Conservation (phyloP, 2,113 vertebrate genomes). For the Gyps fulvus region DNA sequence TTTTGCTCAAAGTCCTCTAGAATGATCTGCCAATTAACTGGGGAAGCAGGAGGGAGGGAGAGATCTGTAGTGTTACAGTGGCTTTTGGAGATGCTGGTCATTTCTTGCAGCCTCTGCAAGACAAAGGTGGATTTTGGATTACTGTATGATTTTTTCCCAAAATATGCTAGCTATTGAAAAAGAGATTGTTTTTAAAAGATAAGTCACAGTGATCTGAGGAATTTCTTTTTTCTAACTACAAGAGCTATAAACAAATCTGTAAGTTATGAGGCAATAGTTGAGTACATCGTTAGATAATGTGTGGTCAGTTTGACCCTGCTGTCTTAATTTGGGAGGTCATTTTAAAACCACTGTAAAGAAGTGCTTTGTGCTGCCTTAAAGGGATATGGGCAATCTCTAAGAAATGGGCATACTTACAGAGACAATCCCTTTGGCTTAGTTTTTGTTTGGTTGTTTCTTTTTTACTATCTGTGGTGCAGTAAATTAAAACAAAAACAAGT, state of each 20-base stretch:
- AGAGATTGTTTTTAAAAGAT: conserved; percentile 20
- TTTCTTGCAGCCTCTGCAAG: not conserved
- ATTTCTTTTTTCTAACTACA: conserved; percentile 44
- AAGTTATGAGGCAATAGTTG: conserved; percentile 52
- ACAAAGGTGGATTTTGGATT: not conserved
- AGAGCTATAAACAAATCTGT: conserved; percentile 52
- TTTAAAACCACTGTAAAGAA: conserved; percentile 23
- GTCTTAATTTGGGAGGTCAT: conserved; percentile 34
- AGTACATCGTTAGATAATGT: conserved; percentile 1
- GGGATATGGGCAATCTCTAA: conserved; percentile 5
- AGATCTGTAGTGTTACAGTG: not conserved
- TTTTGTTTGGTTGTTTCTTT: conserved; percentile 38
- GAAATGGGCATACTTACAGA: not conserved
- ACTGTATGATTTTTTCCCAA: not conserved
- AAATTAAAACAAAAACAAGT: conserved; percentile 54
- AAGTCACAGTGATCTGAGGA: conserved; percentile 7
- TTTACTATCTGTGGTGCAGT: conserved; percentile 44
- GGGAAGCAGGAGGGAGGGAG: not conserved
- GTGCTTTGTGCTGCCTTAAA: conserved; percentile 31
- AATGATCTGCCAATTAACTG: not conserved
- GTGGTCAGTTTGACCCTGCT: conserved; percentile 59
- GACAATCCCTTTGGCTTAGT: conserved; percentile 2
- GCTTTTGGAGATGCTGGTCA: not conserved
- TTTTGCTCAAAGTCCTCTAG: not conserved
- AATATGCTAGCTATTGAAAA: not conserved